Percentiles rank a stretch among this genome's conserved stretches.
These are phyloP conservation scores for Phalanger gymnotis DNA, from an alignment of 2,797 vertebrate species.

Conservation along the genomic window DNA sequence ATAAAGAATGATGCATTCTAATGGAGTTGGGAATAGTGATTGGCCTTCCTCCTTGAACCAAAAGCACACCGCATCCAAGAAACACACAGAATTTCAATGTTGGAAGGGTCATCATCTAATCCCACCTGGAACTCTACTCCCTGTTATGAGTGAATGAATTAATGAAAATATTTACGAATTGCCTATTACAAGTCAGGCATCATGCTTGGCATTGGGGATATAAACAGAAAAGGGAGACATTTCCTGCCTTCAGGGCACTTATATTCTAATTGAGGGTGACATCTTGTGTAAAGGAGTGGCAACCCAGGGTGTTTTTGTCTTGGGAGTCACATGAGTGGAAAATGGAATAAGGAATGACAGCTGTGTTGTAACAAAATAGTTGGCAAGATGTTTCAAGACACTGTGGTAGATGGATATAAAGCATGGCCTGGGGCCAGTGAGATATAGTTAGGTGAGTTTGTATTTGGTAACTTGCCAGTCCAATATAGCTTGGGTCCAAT, in stretches of 20 bases:
- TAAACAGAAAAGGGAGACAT: background rate
- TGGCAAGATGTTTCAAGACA: background rate
- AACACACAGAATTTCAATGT: background rate
- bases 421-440: background rate
- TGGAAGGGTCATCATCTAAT: background rate
- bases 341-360: background rate
- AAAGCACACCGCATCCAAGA: background rate
- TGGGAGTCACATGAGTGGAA: background rate
- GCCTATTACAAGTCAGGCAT: background rate
- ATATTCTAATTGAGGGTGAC: background rate
- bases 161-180: background rate
- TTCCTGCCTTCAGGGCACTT: background rate
- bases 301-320: background rate
- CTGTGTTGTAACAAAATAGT: background rate
- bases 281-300: background rate
- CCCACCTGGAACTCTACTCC: background rate
- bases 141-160: background rate
- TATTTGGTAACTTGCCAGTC: background rate
- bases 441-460: background rate
- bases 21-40: background rate
- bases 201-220: background rate
- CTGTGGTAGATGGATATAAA: background rate
- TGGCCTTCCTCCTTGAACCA: background rate
- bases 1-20: conserved; percentile 51
- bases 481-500: background rate